Base-by-base conservation (phyloP, 2,113 vertebrate species). In the Mugil cephalus region DNA sequence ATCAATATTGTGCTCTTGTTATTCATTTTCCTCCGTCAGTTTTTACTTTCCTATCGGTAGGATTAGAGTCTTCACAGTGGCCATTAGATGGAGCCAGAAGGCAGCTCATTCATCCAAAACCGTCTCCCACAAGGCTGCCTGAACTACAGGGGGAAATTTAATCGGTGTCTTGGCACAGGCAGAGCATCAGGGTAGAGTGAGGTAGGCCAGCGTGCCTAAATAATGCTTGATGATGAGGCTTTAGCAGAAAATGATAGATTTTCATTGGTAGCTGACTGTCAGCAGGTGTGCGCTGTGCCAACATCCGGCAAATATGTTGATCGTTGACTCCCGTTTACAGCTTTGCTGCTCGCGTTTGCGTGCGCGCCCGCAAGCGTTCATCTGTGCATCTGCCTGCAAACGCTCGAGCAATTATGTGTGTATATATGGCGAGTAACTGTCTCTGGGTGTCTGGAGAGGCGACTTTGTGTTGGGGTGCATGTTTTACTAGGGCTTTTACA, bases 401-500 rank as follows among this genome's bases (percentile, higher is more conserved):
- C 85, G 58, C 69, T 64, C 9, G 51, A 59, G 77, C 80, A 80
- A 85, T 87, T 86, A 81, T 75, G 67, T 53, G 24, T 74, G 61
- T 76, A 52, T 80, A 68, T 65, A 67, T 77, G 53, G 51, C 34
- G 40, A 69, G 55, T 77, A 58, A 77, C 71, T 68, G 45, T 63
- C 67, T 77, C 53, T 38, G 50, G 56, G 64, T 19, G 38, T 64
- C 70, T 34, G 66, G 14, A 19, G 54, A 61, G 42, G 68, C 38
- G 53, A 77, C 68, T 74, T 77, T 66, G 69, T 62, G 24, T 65
- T 39, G 0, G 14, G 10, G 30, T 52, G 52, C 40, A 35, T 59
- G 47, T 85, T 90, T 92, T 85, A 91, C 69, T 65, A 83, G 82
- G 48, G 63, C 42, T 83, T 90, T 93, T 91, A 90, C 80, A 88